A percentile compares a stretch with the other conserved stretches of the same genome.
These are phyloP conservation scores for Chionomys nivalis DNA, from an alignment of 2,113 vertebrate genomes.

Conservation along the genomic window DNA sequence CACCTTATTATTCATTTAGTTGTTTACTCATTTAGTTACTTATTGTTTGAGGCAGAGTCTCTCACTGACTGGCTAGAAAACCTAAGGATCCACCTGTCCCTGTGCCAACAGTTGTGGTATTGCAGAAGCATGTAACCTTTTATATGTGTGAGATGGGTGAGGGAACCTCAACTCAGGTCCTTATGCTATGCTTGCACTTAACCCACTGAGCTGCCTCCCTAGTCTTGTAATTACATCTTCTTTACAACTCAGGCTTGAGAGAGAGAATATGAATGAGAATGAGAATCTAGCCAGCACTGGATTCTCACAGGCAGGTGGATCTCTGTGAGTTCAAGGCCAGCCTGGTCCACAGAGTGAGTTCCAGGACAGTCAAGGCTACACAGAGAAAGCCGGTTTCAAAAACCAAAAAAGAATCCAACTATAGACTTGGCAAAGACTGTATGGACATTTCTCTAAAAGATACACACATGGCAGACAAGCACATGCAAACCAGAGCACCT, in stretches of 20 bases:
- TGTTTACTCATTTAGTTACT: not conserved
- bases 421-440: not conserved
- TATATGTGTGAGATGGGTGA: not conserved
- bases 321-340: not conserved
- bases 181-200: not conserved
- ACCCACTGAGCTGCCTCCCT: too few species aligned
- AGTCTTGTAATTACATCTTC: not conserved
- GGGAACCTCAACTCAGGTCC: not conserved
- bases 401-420: not conserved
- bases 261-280: too few species aligned
- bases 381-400: not conserved
- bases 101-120: not conserved
- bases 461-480: not conserved
- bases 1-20: not conserved
- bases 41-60: not conserved
- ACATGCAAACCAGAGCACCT: not conserved
- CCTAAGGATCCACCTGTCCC: not conserved
- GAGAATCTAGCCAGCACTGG: not conserved
- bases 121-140: not conserved
- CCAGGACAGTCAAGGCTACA: not conserved
- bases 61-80: not conserved
- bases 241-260: not conserved
- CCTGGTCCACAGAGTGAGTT: not conserved
- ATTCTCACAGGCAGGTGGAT: not conserved
- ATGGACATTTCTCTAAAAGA: not conserved